A percentile compares a stretch with the other conserved stretches of the same genome.
These are phyloP conservation scores for Nycticryphes semicollaris DNA, from an alignment of 2,113 vertebrate genomes.

Conservation along the genomic window DNA sequence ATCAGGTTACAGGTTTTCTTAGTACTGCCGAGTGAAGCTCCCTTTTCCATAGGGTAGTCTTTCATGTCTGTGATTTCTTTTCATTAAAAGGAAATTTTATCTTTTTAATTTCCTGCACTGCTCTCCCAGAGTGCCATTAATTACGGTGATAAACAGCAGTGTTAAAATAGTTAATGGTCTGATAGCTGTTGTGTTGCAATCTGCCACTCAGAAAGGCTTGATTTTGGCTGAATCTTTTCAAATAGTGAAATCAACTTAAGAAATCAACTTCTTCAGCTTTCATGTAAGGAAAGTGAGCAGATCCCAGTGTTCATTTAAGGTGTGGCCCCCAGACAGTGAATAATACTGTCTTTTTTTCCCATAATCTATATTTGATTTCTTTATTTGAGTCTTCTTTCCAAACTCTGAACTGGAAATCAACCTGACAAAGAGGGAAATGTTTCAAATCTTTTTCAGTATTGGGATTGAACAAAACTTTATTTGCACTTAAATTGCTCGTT, in stretches of 20 bases:
- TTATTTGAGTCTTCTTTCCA: not conserved
- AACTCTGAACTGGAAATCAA: not conserved
- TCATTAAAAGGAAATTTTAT: slow-evolving; percentile 27
- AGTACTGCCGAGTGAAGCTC: not conserved
- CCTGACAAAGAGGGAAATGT: not conserved
- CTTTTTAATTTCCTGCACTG: slow-evolving; percentile 13
- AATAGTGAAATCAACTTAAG: not conserved
- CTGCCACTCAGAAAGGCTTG: not conserved
- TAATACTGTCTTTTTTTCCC: not conserved
- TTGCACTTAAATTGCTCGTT: not conserved
- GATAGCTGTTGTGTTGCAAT: not conserved
- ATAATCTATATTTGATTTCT: not conserved
- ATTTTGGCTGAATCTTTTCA: not conserved
- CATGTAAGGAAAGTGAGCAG: not conserved
- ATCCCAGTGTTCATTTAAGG: not conserved
- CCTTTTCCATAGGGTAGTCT: not conserved
- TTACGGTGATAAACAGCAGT: not conserved
- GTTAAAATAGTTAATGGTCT: slow-evolving; percentile 4
- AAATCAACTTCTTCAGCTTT: not conserved
- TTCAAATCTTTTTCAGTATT: not conserved
- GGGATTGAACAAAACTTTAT: not conserved
- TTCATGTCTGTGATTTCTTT: not conserved
- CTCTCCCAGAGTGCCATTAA: not conserved
- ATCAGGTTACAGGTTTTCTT: not conserved
- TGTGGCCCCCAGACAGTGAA: not conserved